Conservation (phyloP, 2,888 invertebrate genomes). For the Nebria brevicollis region DNA sequence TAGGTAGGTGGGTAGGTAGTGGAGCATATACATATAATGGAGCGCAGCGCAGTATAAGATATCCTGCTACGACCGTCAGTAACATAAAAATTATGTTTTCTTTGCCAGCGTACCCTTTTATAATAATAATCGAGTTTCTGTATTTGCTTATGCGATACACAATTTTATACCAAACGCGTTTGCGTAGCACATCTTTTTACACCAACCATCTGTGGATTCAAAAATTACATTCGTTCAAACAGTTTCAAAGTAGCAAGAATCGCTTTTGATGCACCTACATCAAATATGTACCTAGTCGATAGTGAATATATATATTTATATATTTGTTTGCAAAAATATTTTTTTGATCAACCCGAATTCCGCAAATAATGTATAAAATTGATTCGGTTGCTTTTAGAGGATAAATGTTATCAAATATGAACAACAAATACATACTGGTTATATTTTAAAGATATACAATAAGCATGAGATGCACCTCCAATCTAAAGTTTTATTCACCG, state of each 20-base stretch:
- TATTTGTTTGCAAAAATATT: too few relatives aligned
- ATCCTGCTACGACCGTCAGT: neutral
- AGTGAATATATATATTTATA: too few relatives aligned
- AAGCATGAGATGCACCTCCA: too few relatives aligned
- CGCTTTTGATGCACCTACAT: neutral
- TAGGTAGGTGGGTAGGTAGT: neutral
- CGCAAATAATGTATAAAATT: too few relatives aligned
- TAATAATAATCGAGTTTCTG: slow-evolving; percentile 43
- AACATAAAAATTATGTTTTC: slow-evolving; percentile 44
- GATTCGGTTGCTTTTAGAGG: too few relatives aligned
- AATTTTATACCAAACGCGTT: slow-evolving; percentile 16
- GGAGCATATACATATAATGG: neutral
- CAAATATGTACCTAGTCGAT: neutral
- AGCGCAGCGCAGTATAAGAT: neutral
- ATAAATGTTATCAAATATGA: too few relatives aligned
- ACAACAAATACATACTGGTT: too few relatives aligned
- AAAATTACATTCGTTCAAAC: neutral
- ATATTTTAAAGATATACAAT: too few relatives aligned
- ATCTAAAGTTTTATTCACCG: too few relatives aligned
- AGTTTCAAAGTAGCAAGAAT: neutral
- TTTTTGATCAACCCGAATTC: too few relatives aligned
- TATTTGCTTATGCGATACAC: slow-evolving; percentile 42
- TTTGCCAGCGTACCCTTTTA: slow-evolving; percentile 38
- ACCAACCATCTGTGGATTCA: neutral
- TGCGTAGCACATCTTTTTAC: neutral